A percentile compares a stretch with the other conserved stretches of the same genome.
Evolutionary conservation across 2,888 invertebrate genomes (phyloP).

Genomic region (Drosophila testacea): DNA sequence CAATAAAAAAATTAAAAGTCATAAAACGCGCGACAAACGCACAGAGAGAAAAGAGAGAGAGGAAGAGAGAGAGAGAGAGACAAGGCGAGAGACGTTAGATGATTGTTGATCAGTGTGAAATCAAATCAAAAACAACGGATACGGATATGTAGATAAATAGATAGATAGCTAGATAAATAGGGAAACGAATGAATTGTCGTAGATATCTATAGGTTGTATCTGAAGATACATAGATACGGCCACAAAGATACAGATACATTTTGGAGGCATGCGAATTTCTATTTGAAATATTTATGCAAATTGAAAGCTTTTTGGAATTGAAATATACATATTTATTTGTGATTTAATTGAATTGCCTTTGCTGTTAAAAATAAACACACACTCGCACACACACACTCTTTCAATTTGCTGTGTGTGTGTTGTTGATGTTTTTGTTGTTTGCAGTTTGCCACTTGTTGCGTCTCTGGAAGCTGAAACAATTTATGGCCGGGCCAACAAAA

Average conservation of each 20-base stretch:
- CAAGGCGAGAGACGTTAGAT: neutral
- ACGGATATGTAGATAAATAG: neutral
- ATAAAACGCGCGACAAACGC: conserved; percentile 46
- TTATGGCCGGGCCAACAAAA: conserved; percentile 53
- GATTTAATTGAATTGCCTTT: conserved; percentile 77
- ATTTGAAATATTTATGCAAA: conserved; percentile 39
- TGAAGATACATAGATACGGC: conserved; percentile 5
- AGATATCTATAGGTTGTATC: neutral
- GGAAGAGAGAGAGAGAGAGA: neutral
- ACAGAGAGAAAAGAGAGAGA: neutral
- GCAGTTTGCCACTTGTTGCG: conserved; percentile 61
- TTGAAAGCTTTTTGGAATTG: conserved; percentile 69
- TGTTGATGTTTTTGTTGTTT: conserved; percentile 39
- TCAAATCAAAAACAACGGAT: conserved; percentile 18
- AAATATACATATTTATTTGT: conserved; percentile 71
- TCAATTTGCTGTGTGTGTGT: conserved; percentile 32
- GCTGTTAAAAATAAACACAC: conserved; percentile 72
- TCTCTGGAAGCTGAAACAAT: conserved; percentile 58
- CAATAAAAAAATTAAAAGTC: conserved; percentile 48
- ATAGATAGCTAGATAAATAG: conserved; percentile 1
- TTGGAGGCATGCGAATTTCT: conserved; percentile 31
- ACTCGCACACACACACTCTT: conserved; percentile 20
- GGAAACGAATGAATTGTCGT: no score
- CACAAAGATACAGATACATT: conserved; percentile 15
- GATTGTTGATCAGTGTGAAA: conserved; percentile 21